Evolutionary conservation across 2,888 invertebrate species (phyloP).

Genomic region (Glaucopsyche alexis): DNA sequence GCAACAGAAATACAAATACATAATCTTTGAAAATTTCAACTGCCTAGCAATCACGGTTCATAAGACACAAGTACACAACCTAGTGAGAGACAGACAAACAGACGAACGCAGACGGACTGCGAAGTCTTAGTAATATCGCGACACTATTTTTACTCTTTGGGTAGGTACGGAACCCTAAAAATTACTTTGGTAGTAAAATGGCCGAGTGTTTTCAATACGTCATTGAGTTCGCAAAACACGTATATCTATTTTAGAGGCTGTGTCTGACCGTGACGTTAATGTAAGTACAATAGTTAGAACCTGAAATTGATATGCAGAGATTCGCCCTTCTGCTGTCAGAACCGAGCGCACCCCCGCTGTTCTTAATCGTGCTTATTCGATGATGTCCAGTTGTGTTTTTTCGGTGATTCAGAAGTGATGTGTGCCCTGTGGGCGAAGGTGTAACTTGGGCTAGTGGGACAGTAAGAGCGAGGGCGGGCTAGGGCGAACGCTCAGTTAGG

Average conservation of each 20-base stretch:
- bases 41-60: too few relatives aligned
- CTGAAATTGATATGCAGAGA: not conserved
- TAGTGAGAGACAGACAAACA: too few relatives aligned
- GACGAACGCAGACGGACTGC: too few relatives aligned
- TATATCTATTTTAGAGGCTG: not conserved
- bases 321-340: constrained; percentile 9
- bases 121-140: too few relatives aligned
- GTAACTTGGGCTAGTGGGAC: constrained; percentile 1
- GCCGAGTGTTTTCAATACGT: not conserved
- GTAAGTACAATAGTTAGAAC: not conserved
- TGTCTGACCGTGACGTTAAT: not conserved
- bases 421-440: not conserved
- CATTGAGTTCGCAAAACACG: not conserved
- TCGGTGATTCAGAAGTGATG: not conserved
- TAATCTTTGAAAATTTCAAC: too few relatives aligned
- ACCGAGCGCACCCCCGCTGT: not conserved
- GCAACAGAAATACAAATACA: too few relatives aligned
- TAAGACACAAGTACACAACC: too few relatives aligned
- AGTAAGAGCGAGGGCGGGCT: constrained; percentile 13
- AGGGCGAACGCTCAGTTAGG: constrained; percentile 37
- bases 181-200: constrained; percentile 1
- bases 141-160: too few relatives aligned
- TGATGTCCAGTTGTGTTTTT: not conserved
- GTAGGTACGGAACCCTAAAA: too few relatives aligned
- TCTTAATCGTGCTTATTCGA: not conserved